A percentile compares a stretch with the other conserved stretches of the same genome.
Evolutionary conservation across 2,797 vertebrate genomes (phyloP).

Genomic region (Carapus acus): DNA sequence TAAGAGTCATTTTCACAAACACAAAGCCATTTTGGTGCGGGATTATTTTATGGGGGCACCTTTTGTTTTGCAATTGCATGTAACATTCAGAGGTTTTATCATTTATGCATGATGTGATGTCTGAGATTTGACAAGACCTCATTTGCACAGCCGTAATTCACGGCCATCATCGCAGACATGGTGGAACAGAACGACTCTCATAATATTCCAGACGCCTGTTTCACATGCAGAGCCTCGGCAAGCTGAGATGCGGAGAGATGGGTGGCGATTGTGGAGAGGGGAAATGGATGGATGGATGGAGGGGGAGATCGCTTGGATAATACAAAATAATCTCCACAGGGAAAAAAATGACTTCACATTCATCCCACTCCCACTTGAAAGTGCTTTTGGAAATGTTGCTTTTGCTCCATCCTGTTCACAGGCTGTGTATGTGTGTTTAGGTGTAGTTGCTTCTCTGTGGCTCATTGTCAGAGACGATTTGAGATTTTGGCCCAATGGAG

Average conservation of each 20-base stretch:
- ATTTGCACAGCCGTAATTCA: constrained; percentile 42
- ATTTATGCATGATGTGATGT: constrained; percentile 11
- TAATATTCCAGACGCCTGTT: constrained; percentile 49
- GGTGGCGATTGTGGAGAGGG: constrained; percentile 25
- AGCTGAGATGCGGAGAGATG: constrained; percentile 34
- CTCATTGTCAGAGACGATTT: constrained; percentile 31
- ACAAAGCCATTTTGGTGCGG: too few species aligned
- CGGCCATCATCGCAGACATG: constrained; percentile 38
- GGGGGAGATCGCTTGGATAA: constrained; percentile 16
- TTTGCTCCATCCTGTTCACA: constrained; percentile 27
- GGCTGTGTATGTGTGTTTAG: constrained; percentile 26
- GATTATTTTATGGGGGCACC: too few species aligned
- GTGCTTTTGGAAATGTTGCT: constrained; percentile 7
- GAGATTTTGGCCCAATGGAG: constrained; percentile 27
- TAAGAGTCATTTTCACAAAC: too few species aligned
- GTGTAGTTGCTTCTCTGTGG: constrained; percentile 22
- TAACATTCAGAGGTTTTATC: constrained; percentile 1
- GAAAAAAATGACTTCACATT: constrained; percentile 13
- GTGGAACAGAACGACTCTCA: constrained; percentile 38
- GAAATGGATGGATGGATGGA: constrained; percentile 26
- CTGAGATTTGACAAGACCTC: constrained; percentile 21
- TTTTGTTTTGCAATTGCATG: neutral
- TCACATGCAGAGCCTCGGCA: constrained; percentile 33
- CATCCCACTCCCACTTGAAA: constrained; percentile 7
- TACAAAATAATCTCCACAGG: constrained; percentile 19